These are phyloP conservation scores for Oedothorax gibbosus DNA, from an alignment of 1,140 invertebrate species.

Conservation along the genomic window DNA sequence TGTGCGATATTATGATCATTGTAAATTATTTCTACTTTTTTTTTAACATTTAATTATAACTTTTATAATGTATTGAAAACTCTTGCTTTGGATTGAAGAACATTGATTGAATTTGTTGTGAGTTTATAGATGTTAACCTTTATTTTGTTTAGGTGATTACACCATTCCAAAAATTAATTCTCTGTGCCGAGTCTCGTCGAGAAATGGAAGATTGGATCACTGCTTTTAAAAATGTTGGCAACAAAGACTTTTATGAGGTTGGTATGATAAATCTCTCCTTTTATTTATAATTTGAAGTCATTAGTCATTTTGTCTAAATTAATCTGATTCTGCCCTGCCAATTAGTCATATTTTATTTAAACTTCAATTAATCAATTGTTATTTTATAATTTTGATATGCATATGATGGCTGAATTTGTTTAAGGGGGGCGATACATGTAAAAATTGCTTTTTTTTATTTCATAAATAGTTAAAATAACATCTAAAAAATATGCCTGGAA, in stretches of 20 bases:
- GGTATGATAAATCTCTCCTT: background rate
- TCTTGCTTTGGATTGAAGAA: no score
- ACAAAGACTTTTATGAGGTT: constrained; percentile 76
- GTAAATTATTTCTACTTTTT: background rate
- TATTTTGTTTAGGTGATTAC: constrained; percentile 82
- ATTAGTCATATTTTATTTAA: background rate
- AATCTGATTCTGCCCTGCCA: background rate
- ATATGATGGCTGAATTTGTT: no score
- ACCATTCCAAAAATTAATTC: constrained; percentile 82
- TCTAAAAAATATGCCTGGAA: no score
- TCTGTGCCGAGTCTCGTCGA: constrained; percentile 82
- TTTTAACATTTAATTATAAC: no score
- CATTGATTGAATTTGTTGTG: no score
- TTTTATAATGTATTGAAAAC: no score
- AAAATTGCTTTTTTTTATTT: no score
- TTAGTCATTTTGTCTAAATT: background rate
- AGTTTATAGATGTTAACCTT: background rate
- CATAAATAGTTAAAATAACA: no score
- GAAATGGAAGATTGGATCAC: constrained; percentile 93
- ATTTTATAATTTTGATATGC: no score
- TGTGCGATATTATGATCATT: background rate
- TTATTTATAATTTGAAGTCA: background rate
- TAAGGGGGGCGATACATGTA: no score
- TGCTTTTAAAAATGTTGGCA: constrained; percentile 79
- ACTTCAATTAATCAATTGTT: no score